phyloP scores from a whole-genome alignment of 2,797 vertebrate genomes.

The Anisognathus igniventris region DNA sequence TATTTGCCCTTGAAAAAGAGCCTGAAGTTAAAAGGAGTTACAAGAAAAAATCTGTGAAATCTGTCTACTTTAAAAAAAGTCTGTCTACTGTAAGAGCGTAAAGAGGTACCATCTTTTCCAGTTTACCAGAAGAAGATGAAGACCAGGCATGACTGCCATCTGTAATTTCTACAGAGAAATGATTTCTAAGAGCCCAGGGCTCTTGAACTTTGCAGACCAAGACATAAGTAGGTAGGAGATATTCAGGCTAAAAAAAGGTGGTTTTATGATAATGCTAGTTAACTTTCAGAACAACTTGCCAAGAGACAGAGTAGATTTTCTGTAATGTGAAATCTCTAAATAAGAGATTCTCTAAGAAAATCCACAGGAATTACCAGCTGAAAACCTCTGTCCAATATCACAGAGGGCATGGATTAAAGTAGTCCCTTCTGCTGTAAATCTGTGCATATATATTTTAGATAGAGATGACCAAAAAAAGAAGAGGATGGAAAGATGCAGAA shows the following conservation, averaged over 20 bases:
- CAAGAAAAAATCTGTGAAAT: not conserved
- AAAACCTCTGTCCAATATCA: not conserved
- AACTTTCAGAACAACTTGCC: conserved; percentile 23
- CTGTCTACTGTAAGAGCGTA: not conserved
- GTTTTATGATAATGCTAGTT: not conserved
- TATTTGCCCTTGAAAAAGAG: not conserved
- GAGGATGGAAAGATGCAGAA: not conserved
- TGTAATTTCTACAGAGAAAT: not conserved
- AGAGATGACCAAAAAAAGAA: not conserved
- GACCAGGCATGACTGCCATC: not conserved
- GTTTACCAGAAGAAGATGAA: not conserved
- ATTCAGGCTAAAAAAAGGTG: not conserved
- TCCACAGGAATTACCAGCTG: not conserved
- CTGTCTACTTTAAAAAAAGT: not conserved
- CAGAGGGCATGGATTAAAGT: not conserved
- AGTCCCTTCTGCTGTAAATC: not conserved
- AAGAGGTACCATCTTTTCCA: not conserved
- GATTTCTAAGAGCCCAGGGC: not conserved
- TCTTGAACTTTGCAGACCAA: conserved; percentile 16
- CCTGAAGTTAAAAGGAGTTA: not conserved
- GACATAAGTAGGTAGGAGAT: not conserved
- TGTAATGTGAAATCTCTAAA: conserved; percentile 5
- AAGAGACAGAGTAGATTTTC: not conserved
- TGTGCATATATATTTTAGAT: not conserved
- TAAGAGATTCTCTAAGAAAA: not conserved